Percentiles rank a stretch among this genome's conserved stretches.
phyloP scores from a whole-genome alignment of 1,140 invertebrate genomes.

The Neodiprion pinetum region DNA sequence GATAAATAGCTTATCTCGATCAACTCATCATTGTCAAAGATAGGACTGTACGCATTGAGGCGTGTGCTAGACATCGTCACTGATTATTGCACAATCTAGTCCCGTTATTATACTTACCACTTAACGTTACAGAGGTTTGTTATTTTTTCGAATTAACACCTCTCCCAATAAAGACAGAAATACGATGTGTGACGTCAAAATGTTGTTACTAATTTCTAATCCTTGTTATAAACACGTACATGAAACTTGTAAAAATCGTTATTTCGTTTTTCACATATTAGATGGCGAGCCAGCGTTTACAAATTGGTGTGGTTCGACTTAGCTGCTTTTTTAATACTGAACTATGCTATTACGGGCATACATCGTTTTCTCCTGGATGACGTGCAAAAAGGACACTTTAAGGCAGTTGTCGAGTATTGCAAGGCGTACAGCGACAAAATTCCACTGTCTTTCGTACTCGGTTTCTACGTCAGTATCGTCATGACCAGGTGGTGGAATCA shows the following conservation, averaged over 20 bases:
- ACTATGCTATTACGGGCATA: conserved; percentile 66
- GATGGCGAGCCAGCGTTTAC: conserved; percentile 78
- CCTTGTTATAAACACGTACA: too few relatives aligned
- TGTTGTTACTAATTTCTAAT: too few relatives aligned
- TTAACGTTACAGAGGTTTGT: not conserved
- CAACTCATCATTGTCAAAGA: not conserved
- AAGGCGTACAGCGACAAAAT: conserved; percentile 80
- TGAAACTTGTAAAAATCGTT: conserved; percentile 13
- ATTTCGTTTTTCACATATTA: conserved; percentile 49
- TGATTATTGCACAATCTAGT: not conserved
- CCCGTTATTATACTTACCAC: not conserved
- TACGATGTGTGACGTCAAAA: too few relatives aligned
- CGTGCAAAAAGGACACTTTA: conserved; percentile 72
- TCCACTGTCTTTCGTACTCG: conserved; percentile 85
- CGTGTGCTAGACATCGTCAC: not conserved
- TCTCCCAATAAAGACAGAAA: not conserved
- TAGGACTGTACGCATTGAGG: not conserved
- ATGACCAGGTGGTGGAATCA: conserved; percentile 95
- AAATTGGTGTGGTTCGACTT: conserved; percentile 77
- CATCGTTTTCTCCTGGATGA: conserved; percentile 66
- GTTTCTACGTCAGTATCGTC: conserved; percentile 92
- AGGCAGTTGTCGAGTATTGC: conserved; percentile 80
- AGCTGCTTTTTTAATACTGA: conserved; percentile 68
- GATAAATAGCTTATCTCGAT: too few relatives aligned
- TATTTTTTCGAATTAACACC: not conserved